Percentiles rank a stretch among this genome's conserved stretches.
These are phyloP conservation scores for Austrolebias charrua DNA, from an alignment of 2,797 vertebrate species.

Conservation along the genomic window DNA sequence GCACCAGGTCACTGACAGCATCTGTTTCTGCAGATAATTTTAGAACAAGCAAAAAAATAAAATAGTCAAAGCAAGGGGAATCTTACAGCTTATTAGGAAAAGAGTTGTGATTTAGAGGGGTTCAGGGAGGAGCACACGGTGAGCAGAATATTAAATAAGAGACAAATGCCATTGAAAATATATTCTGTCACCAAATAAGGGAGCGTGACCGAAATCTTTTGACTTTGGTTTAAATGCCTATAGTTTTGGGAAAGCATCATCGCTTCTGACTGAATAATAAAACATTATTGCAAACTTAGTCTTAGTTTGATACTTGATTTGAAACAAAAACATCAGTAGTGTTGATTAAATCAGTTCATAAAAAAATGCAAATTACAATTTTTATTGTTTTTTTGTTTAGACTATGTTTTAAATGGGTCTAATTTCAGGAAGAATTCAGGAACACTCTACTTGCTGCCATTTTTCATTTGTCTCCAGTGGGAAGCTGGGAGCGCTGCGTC, in stretches of 20 bases:
- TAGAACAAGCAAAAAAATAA: conserved; percentile 33
- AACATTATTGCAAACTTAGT: not conserved
- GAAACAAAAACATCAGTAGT: no score
- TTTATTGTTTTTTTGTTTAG: not conserved
- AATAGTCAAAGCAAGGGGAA: conserved; percentile 15
- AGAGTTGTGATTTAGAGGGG: conserved; percentile 24
- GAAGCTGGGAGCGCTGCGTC: conserved; percentile 86
- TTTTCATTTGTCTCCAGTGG: conserved; percentile 71
- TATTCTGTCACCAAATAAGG: not conserved
- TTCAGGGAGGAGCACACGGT: not conserved
- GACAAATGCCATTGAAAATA: conserved; percentile 1
- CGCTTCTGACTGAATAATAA: not conserved
- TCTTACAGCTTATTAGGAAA: conserved; percentile 30
- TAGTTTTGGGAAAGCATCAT: not conserved
- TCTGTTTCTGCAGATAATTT: conserved; percentile 49
- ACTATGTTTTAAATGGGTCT: no score
- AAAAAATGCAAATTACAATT: not conserved
- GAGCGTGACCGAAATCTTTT: not conserved
- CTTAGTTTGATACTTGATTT: not conserved
- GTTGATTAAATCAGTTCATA: no score
- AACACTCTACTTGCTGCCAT: conserved; percentile 5
- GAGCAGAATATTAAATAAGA: not conserved
- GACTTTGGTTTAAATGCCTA: not conserved
- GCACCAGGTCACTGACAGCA: conserved; percentile 25
- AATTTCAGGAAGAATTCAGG: not conserved